Base-by-base conservation (phyloP, 2,888 invertebrate species). In the Pemphredon lugubris region DNA sequence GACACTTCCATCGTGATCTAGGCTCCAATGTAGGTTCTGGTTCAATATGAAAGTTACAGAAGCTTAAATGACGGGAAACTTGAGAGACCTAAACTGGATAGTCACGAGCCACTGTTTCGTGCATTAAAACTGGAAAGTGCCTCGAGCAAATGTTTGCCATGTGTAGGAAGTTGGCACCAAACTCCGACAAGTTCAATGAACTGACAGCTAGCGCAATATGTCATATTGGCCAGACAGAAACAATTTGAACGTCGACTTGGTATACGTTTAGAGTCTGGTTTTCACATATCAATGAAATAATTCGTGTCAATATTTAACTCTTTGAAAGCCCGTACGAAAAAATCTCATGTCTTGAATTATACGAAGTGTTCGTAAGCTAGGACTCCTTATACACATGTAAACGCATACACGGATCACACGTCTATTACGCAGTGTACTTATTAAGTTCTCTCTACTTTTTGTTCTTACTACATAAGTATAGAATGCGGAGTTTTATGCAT, bases 81-180 rank as follows among this genome's bases (percentile, higher is more conserved):
- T 18, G 21, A 30, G 39, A 13, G 18, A n/a, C 18, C n/a, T 58
- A 11, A 54, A 58, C 68, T 39, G 59, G 57, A 58, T 68, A 50
- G 45, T 42, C 16, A 39, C 34, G 32, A 45, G 59, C 58, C 26
- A 40, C 57, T 50, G 55, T 30, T 67, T 32, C 45, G 50, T 32
- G 23, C 18, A 47, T 47, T 37, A 20, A 40, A 39, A 61, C 23
- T 14, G 58, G 20, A 23, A 59, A 63, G 14, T 53, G 50, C 47
- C 50, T 13, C 7, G 11, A 50, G 51, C 60, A 23, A 44, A 11
- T 37, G 55, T 63, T 60, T 53, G 44, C 68, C 42, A 21, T 48
- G 23, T 20, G 30, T 34, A 5, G 26, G 13, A 59, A 60, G 32
- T 60, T 51, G 26, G 20, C 34, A 18, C 11, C 23, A 47, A 48